Evolutionary conservation across 2,113 vertebrate genomes (phyloP).

Genomic region (Silurus glanis): DNA sequence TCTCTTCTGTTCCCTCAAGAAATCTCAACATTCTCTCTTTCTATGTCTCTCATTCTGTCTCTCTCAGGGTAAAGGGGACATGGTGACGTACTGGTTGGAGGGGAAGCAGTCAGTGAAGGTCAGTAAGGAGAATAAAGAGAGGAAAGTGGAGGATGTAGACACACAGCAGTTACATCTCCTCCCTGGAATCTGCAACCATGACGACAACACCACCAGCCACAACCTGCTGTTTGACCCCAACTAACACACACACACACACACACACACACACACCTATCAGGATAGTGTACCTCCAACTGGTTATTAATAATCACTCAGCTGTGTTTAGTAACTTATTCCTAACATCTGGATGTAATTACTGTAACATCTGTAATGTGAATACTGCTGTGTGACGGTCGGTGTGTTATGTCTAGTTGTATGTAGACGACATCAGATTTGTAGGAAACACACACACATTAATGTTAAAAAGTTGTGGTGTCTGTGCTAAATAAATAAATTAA

Average conservation of each 20-base stretch:
- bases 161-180: slow-evolving; percentile 33
- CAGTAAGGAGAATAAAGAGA: slow-evolving; percentile 55
- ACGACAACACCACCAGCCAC: neutral
- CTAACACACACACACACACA: slow-evolving; percentile 28
- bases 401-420: neutral
- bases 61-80: slow-evolving; percentile 80
- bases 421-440: neutral
- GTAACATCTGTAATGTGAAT: neutral
- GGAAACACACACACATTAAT: neutral
- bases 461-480: neutral
- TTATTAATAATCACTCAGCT: neutral
- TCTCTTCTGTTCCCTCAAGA: neutral
- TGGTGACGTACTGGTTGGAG: slow-evolving; percentile 83
- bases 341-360: neutral
- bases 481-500: neutral
- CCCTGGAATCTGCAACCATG: slow-evolving; percentile 41
- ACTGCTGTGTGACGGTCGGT: neutral
- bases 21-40: neutral
- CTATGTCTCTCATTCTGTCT: neutral
- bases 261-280: neutral
- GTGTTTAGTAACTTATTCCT: neutral
- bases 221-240: slow-evolving; percentile 33
- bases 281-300: neutral
- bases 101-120: slow-evolving; percentile 67
- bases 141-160: slow-evolving; percentile 12